phyloP scores from a whole-genome alignment of 2,797 vertebrate species.

The Myiotriccus ornatus region DNA sequence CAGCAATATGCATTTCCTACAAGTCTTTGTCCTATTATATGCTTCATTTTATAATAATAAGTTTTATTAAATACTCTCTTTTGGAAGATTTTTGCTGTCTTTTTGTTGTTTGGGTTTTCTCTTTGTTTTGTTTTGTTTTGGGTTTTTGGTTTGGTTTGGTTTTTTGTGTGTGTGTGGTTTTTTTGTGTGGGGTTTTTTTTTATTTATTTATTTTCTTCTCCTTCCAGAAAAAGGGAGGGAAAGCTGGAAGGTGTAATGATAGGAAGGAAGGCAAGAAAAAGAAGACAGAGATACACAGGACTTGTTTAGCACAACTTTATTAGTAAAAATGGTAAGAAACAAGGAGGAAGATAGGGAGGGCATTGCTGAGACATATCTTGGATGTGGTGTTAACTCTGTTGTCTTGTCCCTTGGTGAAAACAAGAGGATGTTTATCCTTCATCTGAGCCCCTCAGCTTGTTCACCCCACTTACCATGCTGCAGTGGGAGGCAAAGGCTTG shows the following conservation, averaged over 20 bases:
- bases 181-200: too few relatives aligned
- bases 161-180: too few relatives aligned
- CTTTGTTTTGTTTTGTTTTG: background rate
- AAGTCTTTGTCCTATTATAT: background rate
- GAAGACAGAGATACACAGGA: background rate
- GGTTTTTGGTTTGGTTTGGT: too few relatives aligned
- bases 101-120: background rate
- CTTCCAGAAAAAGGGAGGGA: background rate
- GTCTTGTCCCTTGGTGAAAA: background rate
- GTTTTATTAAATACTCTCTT: background rate
- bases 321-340: background rate
- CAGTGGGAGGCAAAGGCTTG: background rate
- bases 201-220: too few relatives aligned
- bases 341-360: background rate
- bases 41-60: background rate
- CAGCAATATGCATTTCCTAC: background rate
- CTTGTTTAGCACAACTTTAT: background rate
- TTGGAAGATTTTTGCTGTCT: background rate
- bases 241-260: background rate
- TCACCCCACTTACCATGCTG: fast-evolving
- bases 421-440: background rate
- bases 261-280: background rate
- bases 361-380: background rate
- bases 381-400: background rate
- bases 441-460: background rate